Evolutionary conservation across 2,113 vertebrate species (phyloP).

Genomic region (Percina caprodes): DNA sequence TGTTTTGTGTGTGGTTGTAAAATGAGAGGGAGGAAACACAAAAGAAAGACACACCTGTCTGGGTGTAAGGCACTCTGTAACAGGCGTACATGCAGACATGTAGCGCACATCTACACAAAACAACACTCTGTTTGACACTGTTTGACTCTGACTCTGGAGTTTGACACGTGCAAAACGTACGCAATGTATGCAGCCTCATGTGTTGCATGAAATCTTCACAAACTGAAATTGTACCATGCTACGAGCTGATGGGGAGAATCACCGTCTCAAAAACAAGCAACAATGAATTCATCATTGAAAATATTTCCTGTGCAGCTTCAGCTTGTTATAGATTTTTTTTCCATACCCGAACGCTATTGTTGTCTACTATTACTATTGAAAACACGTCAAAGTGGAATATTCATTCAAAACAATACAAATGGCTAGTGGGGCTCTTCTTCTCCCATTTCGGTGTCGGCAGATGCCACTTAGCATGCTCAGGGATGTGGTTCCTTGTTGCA

Average conservation of each 20-base stretch:
- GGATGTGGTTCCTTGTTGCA: neutral
- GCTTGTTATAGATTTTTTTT: neutral
- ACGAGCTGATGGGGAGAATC: neutral
- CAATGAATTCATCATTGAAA: neutral
- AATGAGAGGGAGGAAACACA: neutral
- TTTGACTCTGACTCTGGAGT: no score
- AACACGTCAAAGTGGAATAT: neutral
- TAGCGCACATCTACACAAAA: neutral
- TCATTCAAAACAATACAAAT: neutral
- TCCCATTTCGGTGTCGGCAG: neutral
- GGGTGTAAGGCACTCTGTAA: neutral
- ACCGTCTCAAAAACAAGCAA: neutral
- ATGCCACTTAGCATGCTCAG: neutral
- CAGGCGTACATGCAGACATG: neutral
- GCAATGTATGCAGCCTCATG: neutral
- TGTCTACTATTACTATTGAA: neutral
- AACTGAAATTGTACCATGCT: slow-evolving; percentile 2
- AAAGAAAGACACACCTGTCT: neutral
- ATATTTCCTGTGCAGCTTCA: neutral
- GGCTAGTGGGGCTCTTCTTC: neutral
- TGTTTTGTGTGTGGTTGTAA: neutral
- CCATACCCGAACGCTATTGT: neutral
- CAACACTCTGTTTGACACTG: no score
- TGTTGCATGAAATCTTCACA: slow-evolving; percentile 8
- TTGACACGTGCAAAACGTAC: neutral